Percentiles rank a stretch among this genome's conserved stretches.
Evolutionary conservation across 92 coral and sea anemone genomes (phyloP).

Genomic region (Micromussa lordhowensis): DNA sequence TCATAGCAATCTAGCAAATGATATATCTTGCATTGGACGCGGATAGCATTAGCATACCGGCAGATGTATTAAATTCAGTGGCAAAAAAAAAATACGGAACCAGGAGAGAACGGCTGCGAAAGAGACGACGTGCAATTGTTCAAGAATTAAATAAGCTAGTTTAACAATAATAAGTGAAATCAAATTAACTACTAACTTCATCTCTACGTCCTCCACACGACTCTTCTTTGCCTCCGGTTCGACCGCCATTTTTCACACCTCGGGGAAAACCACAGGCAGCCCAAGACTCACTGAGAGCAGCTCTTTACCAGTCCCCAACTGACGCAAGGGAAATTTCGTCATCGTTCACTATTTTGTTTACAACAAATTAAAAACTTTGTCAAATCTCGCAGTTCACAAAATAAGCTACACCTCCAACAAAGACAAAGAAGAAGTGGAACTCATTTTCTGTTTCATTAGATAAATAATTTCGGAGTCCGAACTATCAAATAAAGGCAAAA

Average conservation of each 20-base stretch:
- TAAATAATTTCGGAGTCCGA: too few relatives aligned
- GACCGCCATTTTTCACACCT: constrained; percentile 26
- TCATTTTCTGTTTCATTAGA: too few relatives aligned
- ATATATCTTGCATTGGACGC: constrained; percentile 1
- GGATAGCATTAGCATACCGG: not conserved
- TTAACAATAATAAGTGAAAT: not conserved
- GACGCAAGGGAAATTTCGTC: too few relatives aligned
- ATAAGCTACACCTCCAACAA: too few relatives aligned
- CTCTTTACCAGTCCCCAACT: too few relatives aligned
- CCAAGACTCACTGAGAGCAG: not conserved
- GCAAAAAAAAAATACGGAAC: not conserved
- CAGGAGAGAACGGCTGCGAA: not conserved
- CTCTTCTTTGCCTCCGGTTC: constrained; percentile 72
- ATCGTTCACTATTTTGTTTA: too few relatives aligned
- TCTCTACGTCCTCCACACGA: constrained; percentile 45
- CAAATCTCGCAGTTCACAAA: too few relatives aligned
- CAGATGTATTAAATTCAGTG: not conserved
- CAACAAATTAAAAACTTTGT: too few relatives aligned
- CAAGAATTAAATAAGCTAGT: not conserved
- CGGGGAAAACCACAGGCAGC: not conserved
- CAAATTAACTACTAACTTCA: constrained; percentile 38
- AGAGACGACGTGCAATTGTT: too few relatives aligned
- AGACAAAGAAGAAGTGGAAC: too few relatives aligned
- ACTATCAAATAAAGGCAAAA: too few relatives aligned
- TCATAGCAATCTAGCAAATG: not conserved